These are phyloP conservation scores for honey bee (Apis mellifera) DNA, from an alignment of 1,140 invertebrate genomes.

Conservation along the genomic window Amel_HAv3.1 CM009943.2:3882501-3883000, in stretches of 20 bases:
- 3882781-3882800: constrained; percentile 68
- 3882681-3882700: neutral
- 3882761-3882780: constrained; percentile 68
- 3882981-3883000: neutral
- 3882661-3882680: neutral
- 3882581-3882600: neutral
- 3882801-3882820: constrained; percentile 64
- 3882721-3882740: neutral
- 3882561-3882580: neutral
- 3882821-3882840: constrained; percentile 18
- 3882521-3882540: no score
- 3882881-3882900: constrained; percentile 56
- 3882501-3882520: constrained; percentile 23
- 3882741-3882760: constrained; percentile 25
- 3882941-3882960: constrained; percentile 52
- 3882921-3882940: constrained; percentile 51
- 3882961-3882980: constrained; percentile 34
- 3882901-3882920: constrained; percentile 55
- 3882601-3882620: constrained; percentile 49
- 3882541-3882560: neutral
- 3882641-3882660: neutral
- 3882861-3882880: constrained; percentile 29
- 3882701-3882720: neutral
- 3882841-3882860: constrained; percentile 25
- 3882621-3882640: neutral